Conservation (phyloP, 2,888 invertebrate species). For the Ethmia dodecea region DNA sequence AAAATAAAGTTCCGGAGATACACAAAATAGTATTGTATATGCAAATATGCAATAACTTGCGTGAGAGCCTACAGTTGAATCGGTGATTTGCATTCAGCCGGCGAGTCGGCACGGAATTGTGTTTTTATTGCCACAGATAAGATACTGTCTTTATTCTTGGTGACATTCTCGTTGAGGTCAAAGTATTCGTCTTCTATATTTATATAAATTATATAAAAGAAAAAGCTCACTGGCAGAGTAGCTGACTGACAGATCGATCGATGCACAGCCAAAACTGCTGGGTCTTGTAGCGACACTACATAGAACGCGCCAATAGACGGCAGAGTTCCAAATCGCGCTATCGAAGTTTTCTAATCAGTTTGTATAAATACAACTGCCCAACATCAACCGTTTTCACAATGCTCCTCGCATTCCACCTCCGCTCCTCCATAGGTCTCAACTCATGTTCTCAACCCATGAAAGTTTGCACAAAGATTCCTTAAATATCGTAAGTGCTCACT, state of each 20-base stretch:
- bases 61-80: no score
- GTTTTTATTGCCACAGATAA: conserved; percentile 26
- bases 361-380: background rate
- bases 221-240: background rate
- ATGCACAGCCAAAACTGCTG: no score
- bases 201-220: background rate
- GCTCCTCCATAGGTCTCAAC: no score
- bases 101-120: conserved; percentile 19
- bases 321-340: no score
- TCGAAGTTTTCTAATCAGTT: no score
- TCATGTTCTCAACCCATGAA: background rate
- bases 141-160: conserved; percentile 20
- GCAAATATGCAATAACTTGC: conserved; percentile 21
- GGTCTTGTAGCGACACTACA: no score
- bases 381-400: no score
- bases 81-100: conserved; percentile 25
- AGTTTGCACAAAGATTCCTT: background rate
- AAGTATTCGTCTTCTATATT: background rate
- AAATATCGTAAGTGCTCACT: no score
- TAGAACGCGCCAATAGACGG: no score
- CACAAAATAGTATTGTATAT: conserved; percentile 26
- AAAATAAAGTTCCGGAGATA: conserved; percentile 7
- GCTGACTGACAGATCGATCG: no score
- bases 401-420: background rate
- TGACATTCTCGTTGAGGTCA: background rate